Evolutionary conservation across 2,888 invertebrate species (phyloP).

Genomic region (Criorhina ranunculi): DNA sequence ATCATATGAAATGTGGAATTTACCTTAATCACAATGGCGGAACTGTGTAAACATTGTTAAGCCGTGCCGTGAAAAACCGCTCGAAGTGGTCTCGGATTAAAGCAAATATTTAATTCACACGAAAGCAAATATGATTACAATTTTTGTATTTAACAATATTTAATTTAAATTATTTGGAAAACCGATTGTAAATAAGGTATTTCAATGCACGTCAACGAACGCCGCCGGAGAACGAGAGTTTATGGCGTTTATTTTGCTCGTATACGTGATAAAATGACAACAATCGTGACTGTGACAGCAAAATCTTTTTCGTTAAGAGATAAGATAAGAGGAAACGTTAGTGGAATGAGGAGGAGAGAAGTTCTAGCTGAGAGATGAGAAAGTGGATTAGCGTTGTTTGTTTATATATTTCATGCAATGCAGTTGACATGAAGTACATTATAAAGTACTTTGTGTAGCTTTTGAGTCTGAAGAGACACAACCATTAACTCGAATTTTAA

Average conservation of each 20-base stretch:
- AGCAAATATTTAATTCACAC: constrained; percentile 16
- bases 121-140: background rate
- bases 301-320: constrained; percentile 56
- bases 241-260: constrained; percentile 32
- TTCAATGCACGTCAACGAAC: constrained; percentile 26
- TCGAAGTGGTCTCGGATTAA: constrained; percentile 8
- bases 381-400: background rate
- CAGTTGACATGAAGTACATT: too few species aligned
- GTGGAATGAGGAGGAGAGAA: background rate
- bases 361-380: constrained; percentile 32
- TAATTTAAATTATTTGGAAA: background rate
- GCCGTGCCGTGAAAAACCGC: constrained; percentile 11
- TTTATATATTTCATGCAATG: background rate
- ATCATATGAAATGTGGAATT: constrained; percentile 23
- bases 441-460: too few species aligned
- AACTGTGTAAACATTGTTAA: constrained; percentile 28
- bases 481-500: too few species aligned
- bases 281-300: constrained; percentile 14
- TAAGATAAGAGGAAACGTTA: constrained; percentile 50
- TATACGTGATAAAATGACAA: constrained; percentile 59
- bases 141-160: background rate
- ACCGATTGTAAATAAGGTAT: constrained; percentile 35
- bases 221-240: constrained; percentile 9
- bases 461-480: too few species aligned
- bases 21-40: constrained; percentile 9